Evolutionary conservation across 2,113 vertebrate species (phyloP).

Genomic region (Todiramphus chloris): DNA sequence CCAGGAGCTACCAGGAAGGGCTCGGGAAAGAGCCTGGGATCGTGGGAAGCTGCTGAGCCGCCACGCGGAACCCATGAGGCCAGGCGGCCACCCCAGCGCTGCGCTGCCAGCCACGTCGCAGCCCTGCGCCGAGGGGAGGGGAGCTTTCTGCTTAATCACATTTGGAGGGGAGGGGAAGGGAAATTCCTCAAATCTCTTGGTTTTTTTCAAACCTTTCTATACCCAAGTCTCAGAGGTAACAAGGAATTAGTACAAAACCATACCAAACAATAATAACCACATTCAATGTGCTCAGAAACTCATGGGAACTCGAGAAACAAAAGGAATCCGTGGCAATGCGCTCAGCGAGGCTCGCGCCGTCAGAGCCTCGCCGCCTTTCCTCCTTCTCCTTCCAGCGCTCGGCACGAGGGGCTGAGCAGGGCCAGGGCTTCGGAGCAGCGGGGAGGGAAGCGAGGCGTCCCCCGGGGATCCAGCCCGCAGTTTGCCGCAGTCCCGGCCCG

Average conservation of each 20-base stretch:
- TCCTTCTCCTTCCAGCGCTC: neutral
- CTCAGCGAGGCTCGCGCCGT: neutral
- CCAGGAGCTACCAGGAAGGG: neutral
- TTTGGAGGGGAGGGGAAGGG: neutral
- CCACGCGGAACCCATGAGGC: fast-evolving
- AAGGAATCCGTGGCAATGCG: neutral
- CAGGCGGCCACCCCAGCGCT: neutral
- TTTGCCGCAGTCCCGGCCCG: neutral
- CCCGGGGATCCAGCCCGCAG: neutral
- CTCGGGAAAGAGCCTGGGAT: neutral
- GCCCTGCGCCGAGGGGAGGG: neutral
- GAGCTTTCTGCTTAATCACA: neutral
- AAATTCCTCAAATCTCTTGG: neutral
- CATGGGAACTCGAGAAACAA: neutral
- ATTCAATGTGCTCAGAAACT: neutral
- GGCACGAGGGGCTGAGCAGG: neutral
- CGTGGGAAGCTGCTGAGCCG: neutral
- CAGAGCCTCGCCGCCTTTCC: neutral
- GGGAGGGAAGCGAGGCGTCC: neutral
- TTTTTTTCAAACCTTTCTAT: neutral
- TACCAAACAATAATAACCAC: neutral
- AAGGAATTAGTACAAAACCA: slow-evolving; percentile 6
- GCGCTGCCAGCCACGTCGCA: neutral
- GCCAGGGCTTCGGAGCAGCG: neutral
- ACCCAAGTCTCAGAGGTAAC: neutral